Evolutionary conservation across 1,140 invertebrate genomes (phyloP).

Genomic region (Procambarus clarkii): DNA sequence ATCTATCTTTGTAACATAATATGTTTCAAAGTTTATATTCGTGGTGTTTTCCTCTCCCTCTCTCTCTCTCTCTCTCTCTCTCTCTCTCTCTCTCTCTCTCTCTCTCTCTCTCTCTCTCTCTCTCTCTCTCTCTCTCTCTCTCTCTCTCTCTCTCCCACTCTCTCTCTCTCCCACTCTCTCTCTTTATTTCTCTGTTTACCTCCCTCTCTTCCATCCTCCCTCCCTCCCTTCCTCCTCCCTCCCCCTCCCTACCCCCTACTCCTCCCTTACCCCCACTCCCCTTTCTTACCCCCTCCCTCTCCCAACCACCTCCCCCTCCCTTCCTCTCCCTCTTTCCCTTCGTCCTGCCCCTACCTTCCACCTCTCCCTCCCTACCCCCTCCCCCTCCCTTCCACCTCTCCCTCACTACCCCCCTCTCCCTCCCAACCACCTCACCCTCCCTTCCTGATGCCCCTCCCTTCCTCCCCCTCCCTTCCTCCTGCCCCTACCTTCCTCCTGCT

Average conservation of each 20-base stretch:
- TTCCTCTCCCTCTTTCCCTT: not conserved
- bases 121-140: constrained; percentile 39
- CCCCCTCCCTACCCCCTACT: too few species aligned
- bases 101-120: constrained; percentile 57
- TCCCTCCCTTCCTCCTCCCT: not conserved
- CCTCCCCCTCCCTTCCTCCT: not conserved
- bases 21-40: too few species aligned
- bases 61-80: constrained; percentile 50
- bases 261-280: too few species aligned
- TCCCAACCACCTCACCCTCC: not conserved
- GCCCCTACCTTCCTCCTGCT: not conserved
- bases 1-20: too few species aligned
- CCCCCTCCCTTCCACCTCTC: not conserved
- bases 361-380: not conserved
- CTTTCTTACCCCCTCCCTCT: not conserved
- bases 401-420: not conserved
- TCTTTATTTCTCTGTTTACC: too few species aligned
- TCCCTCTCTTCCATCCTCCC: not conserved
- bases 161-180: not conserved
- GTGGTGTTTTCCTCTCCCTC: not conserved
- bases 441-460: not conserved
- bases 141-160: constrained; percentile 10
- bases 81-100: constrained; percentile 53
- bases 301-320: too few species aligned
- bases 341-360: too few species aligned